Evolutionary conservation across 2,888 invertebrate species (phyloP).

Genomic region (Limnephilus lunatus): DNA sequence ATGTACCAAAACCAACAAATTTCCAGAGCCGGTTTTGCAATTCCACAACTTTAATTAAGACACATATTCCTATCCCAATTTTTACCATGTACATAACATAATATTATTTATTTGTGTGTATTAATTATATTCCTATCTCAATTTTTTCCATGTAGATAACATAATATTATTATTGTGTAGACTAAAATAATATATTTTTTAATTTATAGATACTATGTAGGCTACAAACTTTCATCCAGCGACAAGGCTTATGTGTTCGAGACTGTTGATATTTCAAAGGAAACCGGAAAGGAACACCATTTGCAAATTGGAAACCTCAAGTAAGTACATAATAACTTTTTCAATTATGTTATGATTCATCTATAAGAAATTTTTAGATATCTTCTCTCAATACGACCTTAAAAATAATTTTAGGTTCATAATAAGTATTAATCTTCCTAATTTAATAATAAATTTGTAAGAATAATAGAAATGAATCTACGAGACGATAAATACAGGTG

Average conservation of each 20-base stretch:
- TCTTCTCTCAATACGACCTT: not conserved
- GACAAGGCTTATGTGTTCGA: slow-evolving; percentile 94
- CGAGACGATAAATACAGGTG: no score
- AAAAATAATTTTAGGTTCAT: not conserved
- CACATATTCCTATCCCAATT: not conserved
- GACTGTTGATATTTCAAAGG: slow-evolving; percentile 93
- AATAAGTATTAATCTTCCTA: not conserved
- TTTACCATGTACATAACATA: not conserved
- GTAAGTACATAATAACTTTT: slow-evolving; percentile 70
- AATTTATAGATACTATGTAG: slow-evolving; percentile 89
- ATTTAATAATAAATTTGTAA: not conserved
- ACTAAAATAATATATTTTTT: slow-evolving; percentile 34
- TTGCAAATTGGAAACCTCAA: slow-evolving; percentile 88
- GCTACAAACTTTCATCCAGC: slow-evolving; percentile 89
- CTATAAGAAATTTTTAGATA: not conserved
- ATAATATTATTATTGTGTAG: not conserved
- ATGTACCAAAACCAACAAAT: no score
- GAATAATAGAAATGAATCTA: no score
- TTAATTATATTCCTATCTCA: not conserved
- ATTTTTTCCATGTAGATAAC: not conserved
- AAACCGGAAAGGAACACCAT: slow-evolving; percentile 94
- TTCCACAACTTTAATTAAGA: not conserved
- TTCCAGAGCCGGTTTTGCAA: no score
- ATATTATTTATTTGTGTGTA: not conserved
- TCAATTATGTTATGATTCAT: slow-evolving; percentile 45